Conservation (phyloP, 2,797 vertebrate genomes). For the Todus mexicanus region DNA sequence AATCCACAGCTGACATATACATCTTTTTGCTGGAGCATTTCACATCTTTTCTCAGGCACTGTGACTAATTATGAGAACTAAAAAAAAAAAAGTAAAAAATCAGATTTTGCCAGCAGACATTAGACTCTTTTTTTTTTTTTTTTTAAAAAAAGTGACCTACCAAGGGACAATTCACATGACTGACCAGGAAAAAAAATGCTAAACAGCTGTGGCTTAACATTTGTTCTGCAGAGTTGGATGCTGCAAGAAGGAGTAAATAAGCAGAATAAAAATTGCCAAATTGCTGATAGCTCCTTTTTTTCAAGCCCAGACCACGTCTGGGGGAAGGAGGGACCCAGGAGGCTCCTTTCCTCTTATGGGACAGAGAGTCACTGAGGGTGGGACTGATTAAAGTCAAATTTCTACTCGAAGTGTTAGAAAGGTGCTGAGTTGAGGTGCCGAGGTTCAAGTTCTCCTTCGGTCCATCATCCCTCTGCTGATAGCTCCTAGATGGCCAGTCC, state of each 20-base stretch:
- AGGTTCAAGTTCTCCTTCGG: background rate
- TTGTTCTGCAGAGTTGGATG: background rate
- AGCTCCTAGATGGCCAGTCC: background rate
- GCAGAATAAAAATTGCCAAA: background rate
- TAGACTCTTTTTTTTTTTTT: too few relatives aligned
- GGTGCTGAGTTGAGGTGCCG: background rate
- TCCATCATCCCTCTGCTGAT: background rate
- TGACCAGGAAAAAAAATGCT: background rate
- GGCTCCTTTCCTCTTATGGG: background rate
- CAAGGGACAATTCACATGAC: conserved; percentile 46
- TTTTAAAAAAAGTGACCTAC: background rate
- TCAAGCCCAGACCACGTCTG: background rate
- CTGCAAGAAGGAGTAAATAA: background rate
- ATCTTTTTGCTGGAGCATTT: conserved; percentile 33
- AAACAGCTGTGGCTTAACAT: conserved; percentile 65
- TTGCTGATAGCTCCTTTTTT: background rate
- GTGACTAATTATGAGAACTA: conserved; percentile 54
- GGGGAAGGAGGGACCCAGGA: background rate
- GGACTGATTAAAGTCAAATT: background rate
- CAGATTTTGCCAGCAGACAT: conserved; percentile 42
- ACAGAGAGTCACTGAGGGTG: background rate
- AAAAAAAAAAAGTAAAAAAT: background rate
- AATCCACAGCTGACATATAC: conserved; percentile 58
- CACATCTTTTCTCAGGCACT: background rate
- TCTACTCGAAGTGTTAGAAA: background rate